Evolutionary conservation across 2,113 vertebrate species (phyloP).

Genomic region (Rhea pennata): DNA sequence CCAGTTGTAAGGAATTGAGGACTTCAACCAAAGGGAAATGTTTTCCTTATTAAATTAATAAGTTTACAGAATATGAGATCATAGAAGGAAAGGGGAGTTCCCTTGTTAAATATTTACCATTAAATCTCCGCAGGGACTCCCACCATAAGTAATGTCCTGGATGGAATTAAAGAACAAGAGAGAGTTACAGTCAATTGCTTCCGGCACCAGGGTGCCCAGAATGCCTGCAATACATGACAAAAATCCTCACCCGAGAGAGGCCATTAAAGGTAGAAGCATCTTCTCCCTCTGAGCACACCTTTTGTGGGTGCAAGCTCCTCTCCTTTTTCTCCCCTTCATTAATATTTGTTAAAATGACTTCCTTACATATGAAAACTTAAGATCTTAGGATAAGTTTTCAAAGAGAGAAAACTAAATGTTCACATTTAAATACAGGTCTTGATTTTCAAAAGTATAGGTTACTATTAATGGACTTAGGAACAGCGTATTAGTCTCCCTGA

Average conservation of each 20-base stretch:
- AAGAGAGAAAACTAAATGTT: background rate
- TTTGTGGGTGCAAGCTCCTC: background rate
- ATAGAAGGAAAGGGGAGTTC: slow-evolving; percentile 3
- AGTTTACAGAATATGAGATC: slow-evolving; percentile 8
- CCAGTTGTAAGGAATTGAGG: background rate
- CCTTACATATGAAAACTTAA: background rate
- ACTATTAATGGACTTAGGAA: background rate
- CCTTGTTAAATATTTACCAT: slow-evolving; percentile 24
- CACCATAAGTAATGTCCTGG: background rate
- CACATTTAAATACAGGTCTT: background rate
- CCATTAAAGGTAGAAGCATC: background rate
- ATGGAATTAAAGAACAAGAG: slow-evolving; percentile 25
- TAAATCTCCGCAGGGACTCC: background rate
- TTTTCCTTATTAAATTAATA: slow-evolving; percentile 33
- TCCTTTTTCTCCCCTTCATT: background rate
- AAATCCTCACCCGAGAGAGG: background rate
- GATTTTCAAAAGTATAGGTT: background rate
- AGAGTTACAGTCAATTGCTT: background rate
- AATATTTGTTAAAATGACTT: background rate
- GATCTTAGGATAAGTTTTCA: background rate
- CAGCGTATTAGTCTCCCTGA: background rate
- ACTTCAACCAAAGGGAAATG: background rate
- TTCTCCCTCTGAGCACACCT: background rate
- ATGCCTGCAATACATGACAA: background rate
- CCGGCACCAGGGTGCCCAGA: background rate